Evolutionary conservation across 2,113 vertebrate genomes (phyloP).

Genomic region (Hiodon alosoides): DNA sequence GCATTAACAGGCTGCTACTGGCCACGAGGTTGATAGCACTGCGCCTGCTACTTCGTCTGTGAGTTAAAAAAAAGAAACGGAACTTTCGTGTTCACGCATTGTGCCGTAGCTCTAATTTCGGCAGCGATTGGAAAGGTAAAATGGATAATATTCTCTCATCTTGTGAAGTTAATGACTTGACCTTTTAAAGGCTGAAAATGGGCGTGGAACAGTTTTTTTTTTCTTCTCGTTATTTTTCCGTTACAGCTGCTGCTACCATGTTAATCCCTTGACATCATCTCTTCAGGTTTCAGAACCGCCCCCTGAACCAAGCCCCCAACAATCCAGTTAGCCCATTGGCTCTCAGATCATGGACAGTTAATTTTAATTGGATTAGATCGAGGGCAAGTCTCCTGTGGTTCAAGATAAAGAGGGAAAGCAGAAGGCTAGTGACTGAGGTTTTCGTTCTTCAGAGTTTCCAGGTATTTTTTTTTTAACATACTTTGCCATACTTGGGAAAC

Average conservation of each 20-base stretch:
- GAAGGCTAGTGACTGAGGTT: neutral
- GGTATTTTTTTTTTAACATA: neutral
- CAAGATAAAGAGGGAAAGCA: constrained; percentile 38
- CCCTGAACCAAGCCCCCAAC: constrained; percentile 49
- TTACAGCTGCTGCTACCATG: neutral
- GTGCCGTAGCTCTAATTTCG: too few species aligned
- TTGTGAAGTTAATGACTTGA: neutral
- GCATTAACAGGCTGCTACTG: too few species aligned
- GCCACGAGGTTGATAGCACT: too few species aligned
- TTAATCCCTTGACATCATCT: constrained; percentile 38
- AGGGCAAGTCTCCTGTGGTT: constrained; percentile 58
- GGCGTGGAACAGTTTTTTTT: neutral
- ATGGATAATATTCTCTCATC: too few species aligned
- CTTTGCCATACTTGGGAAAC: neutral
- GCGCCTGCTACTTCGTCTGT: too few species aligned
- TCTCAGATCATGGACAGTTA: neutral
- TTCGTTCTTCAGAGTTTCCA: too few species aligned
- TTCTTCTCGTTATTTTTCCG: neutral
- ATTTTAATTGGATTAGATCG: constrained; percentile 52
- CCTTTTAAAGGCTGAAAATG: neutral
- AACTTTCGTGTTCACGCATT: too few species aligned
- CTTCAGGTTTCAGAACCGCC: constrained; percentile 30
- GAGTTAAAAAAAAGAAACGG: too few species aligned
- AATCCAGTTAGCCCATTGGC: constrained; percentile 45
- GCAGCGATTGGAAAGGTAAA: too few species aligned